Evolutionary conservation across 2,797 vertebrate species (phyloP), one percentile per base, ranked within the genome.

Genomic region (Lepus oiostolus): DNA sequence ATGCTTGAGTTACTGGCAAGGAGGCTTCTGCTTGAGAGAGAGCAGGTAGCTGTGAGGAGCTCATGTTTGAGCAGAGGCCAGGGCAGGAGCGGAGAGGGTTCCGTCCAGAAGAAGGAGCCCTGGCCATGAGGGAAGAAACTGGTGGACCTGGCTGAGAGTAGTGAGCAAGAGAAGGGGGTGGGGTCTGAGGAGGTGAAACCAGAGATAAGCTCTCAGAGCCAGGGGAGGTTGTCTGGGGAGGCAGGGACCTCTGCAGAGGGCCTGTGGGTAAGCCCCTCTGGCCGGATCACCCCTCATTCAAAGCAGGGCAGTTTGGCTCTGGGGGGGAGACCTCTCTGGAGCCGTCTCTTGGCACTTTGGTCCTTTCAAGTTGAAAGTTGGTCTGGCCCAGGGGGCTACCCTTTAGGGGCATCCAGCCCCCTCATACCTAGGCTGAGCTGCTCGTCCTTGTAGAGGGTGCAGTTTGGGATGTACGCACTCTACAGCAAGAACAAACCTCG

Each of bases 401-500:
- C 67, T 85, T 77, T 47, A 54, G 90, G 71, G 77, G 5, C 54
- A 4, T 58, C 63, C 42, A 81, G 62, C 42, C 86, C n/a, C 24
- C 22, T 80, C 10, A 22, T 28, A 67, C 21, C n/a, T 11, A 26
- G 38, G 12, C 70, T 95, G 80, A 95, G 30, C 60, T 54, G 1
- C 28, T 0, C 95, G 30, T 97, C 81, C 16, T 96, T 74, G 62
- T 98, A 99, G 99, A 99, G 99, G 97, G 99, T 99, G 97, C 99
- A 99, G 98, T 99, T 99, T 96, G 97, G 98, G 90, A 98, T 99
- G 96, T 99, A 99, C 0, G 99, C 99, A 0, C 97, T 99, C 32
- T 99, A 99, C 94, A 99, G 99, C 97, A 99, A 99, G 98, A 99
- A 99, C 98, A 99, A 99, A 95, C 99, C 99, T 0, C 99, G 99